Conservation (phyloP, 2,797 vertebrate species). For the Salmo trutta region DNA sequence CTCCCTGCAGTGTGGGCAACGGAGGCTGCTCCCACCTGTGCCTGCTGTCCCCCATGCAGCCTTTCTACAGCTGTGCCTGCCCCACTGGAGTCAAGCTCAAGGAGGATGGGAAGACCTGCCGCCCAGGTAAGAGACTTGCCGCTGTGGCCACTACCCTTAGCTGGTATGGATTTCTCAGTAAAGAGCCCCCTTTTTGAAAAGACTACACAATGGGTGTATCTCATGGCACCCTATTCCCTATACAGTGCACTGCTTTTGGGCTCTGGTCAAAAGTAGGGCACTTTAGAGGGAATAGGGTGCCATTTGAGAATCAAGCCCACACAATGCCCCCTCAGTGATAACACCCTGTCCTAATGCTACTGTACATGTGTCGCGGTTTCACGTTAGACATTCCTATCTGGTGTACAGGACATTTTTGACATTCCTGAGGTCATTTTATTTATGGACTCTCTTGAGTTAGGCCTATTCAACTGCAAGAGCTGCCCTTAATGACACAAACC, state of each 20-base stretch:
- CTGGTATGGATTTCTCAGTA: too few relatives aligned
- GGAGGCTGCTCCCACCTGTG: slow-evolving; percentile 96
- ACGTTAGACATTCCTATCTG: neutral
- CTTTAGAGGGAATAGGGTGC: neutral
- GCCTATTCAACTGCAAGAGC: neutral
- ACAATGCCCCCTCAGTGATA: neutral
- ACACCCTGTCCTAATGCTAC: neutral
- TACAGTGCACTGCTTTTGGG: too few relatives aligned
- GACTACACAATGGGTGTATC: too few relatives aligned
- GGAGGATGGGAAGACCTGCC: slow-evolving; percentile 87
- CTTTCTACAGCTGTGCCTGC: slow-evolving; percentile 92
- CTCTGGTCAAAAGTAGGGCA: too few relatives aligned
- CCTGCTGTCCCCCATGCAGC: slow-evolving; percentile 87
- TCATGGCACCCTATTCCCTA: too few relatives aligned
- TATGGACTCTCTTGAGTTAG: neutral
- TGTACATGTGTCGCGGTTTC: neutral
- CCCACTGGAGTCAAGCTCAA: slow-evolving; percentile 92
- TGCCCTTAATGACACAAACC: neutral
- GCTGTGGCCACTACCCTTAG: neutral
- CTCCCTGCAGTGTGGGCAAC: slow-evolving; percentile 85
- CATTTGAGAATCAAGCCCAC: neutral
- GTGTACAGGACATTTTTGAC: neutral
- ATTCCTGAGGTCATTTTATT: neutral
- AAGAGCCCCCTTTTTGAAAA: too few relatives aligned
- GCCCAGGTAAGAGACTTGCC: slow-evolving; percentile 83